Evolutionary conservation across 2,888 invertebrate species (phyloP).

Genomic region (Polymixis lichenea): DNA sequence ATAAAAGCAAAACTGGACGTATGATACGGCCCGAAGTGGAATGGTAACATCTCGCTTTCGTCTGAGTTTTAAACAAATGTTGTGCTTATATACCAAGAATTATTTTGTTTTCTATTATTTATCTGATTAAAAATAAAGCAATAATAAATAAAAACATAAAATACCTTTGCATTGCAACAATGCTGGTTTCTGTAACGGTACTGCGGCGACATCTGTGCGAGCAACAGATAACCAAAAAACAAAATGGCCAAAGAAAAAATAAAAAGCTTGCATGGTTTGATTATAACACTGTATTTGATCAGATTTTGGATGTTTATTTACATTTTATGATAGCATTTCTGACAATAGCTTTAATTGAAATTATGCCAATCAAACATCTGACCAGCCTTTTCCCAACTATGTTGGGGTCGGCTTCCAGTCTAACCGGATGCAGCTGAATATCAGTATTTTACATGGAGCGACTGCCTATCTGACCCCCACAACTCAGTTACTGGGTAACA

Average conservation of each 20-base stretch:
- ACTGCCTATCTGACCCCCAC: too few relatives aligned
- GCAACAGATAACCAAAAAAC: constrained; percentile 71
- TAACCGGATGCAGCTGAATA: too few relatives aligned
- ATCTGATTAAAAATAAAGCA: constrained; percentile 57
- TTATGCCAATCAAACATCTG: too few relatives aligned
- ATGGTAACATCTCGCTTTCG: neutral
- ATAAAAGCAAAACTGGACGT: neutral
- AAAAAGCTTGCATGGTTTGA: constrained; percentile 54
- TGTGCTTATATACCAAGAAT: neutral
- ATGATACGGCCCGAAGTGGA: neutral
- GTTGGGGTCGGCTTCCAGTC: too few relatives aligned
- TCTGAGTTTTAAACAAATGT: neutral
- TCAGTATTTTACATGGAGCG: too few relatives aligned
- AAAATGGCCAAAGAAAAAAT: constrained; percentile 71
- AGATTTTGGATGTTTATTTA: neutral
- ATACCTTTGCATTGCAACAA: constrained; percentile 89
- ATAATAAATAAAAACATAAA: constrained; percentile 61
- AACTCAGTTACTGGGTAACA: too few relatives aligned
- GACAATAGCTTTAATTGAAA: too few relatives aligned
- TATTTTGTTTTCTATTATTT: neutral
- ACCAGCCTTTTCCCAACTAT: too few relatives aligned
- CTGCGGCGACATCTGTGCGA: constrained; percentile 87
- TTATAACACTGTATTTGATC: constrained; percentile 45
- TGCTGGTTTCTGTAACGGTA: constrained; percentile 87
- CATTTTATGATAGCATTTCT: neutral